Base-by-base conservation (phyloP, 1,140 invertebrate genomes). In the Eupristina koningsbergeri region DNA sequence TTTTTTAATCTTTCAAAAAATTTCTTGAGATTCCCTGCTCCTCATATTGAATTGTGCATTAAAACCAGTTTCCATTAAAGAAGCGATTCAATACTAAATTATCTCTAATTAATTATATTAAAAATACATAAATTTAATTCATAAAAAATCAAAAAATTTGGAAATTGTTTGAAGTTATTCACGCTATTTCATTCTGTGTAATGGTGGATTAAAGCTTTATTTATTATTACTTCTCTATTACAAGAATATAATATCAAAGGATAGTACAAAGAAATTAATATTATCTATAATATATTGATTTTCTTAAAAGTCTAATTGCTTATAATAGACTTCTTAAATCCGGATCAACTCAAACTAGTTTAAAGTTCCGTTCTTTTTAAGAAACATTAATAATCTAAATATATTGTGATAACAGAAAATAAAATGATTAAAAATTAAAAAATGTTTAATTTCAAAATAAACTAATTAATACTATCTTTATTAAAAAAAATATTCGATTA, bases 181-280 rank as follows among this genome's bases (percentile, higher is more conserved):
- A 6, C 53, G 53, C 9, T 58, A 26, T 58, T 58, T 41, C 41
- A 71, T 71, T 71, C 26, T 41, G 17, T 8, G 9, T 26, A 11
- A 41, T n/a, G 41, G 41, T 41, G 3, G 22, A 39, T n/a, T n/a
- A 36, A 5, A 69, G 22, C 39, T 22, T 69, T 2, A 13, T 69
- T 69, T 19, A 17, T 3, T 17, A 19, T 2, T 34, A n/a, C 9
- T 36, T 22, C n/a, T 71, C 41, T 7, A 13, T 9, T 71, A 71
- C 26, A 8, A n/a, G 9, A 71, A n/a, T 3, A 26, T 11, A 8
- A 71, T 41, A 22, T 41, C 39, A 71, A 71, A 71, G 36, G 67
- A n/a, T 41, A 71, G 41, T 71, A 71, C 41, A 71, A 41, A 71
- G 67, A 41, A 71, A 71, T 41, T 71, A 71, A 26, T 41, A 71